A percentile compares a stretch with the other conserved stretches of the same genome.
These are phyloP conservation scores for Tetramorium alpestre DNA, from an alignment of 1,140 invertebrate species.

Conservation along the genomic window DNA sequence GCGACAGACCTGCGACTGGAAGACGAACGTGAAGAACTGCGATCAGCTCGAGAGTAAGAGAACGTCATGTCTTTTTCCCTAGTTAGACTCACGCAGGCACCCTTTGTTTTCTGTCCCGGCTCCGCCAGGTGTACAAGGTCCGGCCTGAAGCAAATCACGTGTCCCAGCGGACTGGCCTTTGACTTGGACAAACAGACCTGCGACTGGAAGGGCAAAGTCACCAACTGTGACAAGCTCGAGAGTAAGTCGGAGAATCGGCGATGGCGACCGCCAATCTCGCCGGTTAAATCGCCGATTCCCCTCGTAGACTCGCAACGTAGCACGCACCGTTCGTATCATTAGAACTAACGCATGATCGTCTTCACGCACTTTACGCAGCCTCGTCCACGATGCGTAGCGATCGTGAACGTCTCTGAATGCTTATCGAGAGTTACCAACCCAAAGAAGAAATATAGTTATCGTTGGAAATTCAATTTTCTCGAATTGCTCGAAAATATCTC, in stretches of 20 bases:
- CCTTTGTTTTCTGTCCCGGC: constrained; percentile 79
- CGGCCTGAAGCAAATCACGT: constrained; percentile 97
- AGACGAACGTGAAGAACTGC: constrained; percentile 98
- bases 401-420: constrained; percentile 29
- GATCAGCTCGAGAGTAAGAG: constrained; percentile 96
- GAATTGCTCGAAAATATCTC: not conserved
- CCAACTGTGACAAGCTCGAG: constrained; percentile 97
- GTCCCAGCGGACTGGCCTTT: constrained; percentile 97
- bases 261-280: not conserved
- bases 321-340: constrained; percentile 78
- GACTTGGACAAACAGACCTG: constrained; percentile 98
- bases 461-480: not conserved
- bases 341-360: constrained; percentile 75
- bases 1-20: constrained; percentile 98
- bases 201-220: constrained; percentile 98
- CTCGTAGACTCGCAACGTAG: constrained; percentile 85
- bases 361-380: constrained; percentile 43
- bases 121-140: constrained; percentile 94
- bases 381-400: not conserved
- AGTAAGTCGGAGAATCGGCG: constrained; percentile 91
- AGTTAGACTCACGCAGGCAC: constrained; percentile 78
- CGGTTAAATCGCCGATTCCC: constrained; percentile 53
- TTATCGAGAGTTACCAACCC: not conserved
- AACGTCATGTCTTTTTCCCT: constrained; percentile 61
- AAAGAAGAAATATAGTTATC: not conserved